Evolutionary conservation across 1,140 invertebrate species (phyloP).

Genomic region (Ditylenchus dipsaci): DNA sequence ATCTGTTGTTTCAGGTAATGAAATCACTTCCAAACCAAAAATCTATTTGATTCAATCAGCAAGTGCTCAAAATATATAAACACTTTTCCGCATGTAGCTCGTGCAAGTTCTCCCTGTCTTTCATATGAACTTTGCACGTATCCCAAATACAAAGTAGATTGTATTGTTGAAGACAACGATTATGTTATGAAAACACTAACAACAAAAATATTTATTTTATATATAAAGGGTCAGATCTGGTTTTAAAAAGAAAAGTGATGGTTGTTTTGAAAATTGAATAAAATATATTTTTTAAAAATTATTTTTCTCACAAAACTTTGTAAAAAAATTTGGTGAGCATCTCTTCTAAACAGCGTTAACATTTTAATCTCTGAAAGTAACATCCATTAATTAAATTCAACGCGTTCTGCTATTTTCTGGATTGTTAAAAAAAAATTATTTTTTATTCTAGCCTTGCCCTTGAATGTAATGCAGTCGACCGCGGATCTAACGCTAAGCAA

Average conservation of each 20-base stretch:
- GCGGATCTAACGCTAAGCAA: too few relatives aligned
- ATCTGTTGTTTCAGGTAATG: background rate
- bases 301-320: too few relatives aligned
- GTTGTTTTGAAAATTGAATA: background rate
- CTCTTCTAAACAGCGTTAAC: too few relatives aligned
- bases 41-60: slow-evolving; percentile 1
- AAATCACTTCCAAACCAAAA: background rate
- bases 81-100: background rate
- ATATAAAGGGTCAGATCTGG: background rate
- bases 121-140: background rate
- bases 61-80: background rate
- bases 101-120: background rate
- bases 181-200: background rate
- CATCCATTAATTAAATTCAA: too few relatives aligned
- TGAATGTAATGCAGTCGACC: too few relatives aligned
- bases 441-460: too few relatives aligned
- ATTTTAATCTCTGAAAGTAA: too few relatives aligned
- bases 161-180: background rate
- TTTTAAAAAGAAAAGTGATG: background rate
- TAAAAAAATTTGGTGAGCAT: too few relatives aligned
- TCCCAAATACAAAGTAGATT: background rate
- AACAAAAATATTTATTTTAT: background rate
- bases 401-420: too few relatives aligned
- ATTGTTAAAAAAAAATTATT: too few relatives aligned
- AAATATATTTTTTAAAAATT: too few relatives aligned